Evolutionary conservation across 2,797 vertebrate species (phyloP), one percentile per base, ranked within the genome.

Genomic region (Threskiornis aethiopicus): DNA sequence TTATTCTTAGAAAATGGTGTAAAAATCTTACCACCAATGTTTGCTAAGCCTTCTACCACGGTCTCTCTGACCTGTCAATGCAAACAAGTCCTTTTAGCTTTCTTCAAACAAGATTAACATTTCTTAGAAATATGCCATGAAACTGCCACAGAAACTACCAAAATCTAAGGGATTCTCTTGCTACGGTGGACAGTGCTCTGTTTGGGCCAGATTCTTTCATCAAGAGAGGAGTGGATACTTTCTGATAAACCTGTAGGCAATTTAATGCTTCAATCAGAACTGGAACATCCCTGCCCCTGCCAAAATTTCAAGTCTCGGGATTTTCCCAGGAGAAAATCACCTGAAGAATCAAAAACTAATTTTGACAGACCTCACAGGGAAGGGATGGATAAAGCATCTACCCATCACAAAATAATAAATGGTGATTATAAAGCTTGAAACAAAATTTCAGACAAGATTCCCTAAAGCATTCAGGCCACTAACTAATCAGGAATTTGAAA

Each of bases 21-120:
- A 58, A 95, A 87, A 92, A 64, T 95, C 98, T 98, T 98, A 99
- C 99, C 99, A 97, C 99, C 99, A 46, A 99, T 99, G 52, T 99
- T 99, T 96, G 98, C 99, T 85, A 99, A 98, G 83, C 99, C 99
- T 79, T 98, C 98, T 70, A 98, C 96, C 61, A 99, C n/a, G 0
- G 99, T 99, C 97, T 99, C 99, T 97, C 99, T 98, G 89, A 99
- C 99, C 99, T 99, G 98, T 81, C 84, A 96, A 93, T 65, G 71
- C 83, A 96, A 89, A 77, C 10, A 93, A 81, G 6, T 12, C 17
- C 13, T 67, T 82, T 93, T 66, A 96, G 72, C 24, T 93, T 88
- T 71, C 61, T 61, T 84, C 79, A 92, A 69, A 71, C 25, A 81
- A 58, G 61, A 77, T 77, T 1, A 79, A 75, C 37, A 33, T 69